Conservation (phyloP, 2,797 vertebrate species). For the Distichodus sexfasciatus region DNA sequence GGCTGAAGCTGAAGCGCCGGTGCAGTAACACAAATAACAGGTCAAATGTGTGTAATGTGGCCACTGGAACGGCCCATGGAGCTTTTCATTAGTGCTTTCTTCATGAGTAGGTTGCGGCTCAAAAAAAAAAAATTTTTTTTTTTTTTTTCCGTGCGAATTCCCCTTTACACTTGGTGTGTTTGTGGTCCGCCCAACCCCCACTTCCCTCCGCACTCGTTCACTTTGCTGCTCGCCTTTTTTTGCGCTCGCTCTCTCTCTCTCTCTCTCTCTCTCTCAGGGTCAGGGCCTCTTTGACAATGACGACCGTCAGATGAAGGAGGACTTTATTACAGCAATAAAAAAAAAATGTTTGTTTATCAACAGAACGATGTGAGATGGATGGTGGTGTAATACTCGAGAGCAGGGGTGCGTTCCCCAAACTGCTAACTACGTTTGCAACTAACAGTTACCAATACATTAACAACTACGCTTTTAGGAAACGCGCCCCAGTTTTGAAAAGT, state of each 20-base stretch:
- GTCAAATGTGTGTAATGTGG: too few species aligned
- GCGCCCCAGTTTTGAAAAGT: too few species aligned
- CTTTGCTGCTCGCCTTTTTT: too few species aligned
- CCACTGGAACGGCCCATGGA: neutral
- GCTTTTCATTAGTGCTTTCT: neutral
- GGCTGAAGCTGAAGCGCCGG: too few species aligned
- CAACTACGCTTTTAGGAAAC: too few species aligned
- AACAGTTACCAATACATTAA: too few species aligned
- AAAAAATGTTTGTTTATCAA: too few species aligned
- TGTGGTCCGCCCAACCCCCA: conserved; percentile 41
- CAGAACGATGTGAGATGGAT: too few species aligned
- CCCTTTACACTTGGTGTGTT: conserved; percentile 17
- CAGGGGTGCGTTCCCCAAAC: too few species aligned
- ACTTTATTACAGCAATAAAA: neutral
- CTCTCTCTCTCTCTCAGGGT: neutral
- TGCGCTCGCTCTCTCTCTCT: neutral
- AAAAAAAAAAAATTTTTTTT: conserved; percentile 12
- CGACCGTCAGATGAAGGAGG: neutral
- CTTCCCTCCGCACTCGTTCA: conserved; percentile 27
- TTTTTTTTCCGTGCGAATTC: conserved; percentile 34
- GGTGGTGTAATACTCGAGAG: too few species aligned
- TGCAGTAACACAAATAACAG: too few species aligned
- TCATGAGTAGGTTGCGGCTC: neutral
- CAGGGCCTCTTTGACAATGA: neutral
- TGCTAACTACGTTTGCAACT: too few species aligned